Conservation (phyloP, 2,797 vertebrate species). For the Onychomys torridus region DNA sequence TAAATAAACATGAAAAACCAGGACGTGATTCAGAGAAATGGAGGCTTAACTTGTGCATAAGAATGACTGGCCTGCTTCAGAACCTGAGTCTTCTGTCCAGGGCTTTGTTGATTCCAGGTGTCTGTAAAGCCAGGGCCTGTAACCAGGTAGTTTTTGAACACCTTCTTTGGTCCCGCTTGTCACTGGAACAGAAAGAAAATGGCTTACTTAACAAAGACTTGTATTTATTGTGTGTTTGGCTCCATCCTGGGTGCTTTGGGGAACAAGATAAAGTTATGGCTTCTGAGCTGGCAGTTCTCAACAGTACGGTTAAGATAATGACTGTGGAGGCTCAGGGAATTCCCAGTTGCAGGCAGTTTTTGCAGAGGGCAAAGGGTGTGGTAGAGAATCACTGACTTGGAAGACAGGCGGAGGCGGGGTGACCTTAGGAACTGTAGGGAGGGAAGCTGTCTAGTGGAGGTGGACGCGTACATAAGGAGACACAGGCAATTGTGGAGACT, state of each 20-base stretch:
- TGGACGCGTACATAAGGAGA: background rate
- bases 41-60: slow-evolving; percentile 43
- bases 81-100: background rate
- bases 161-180: background rate
- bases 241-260: background rate
- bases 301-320: background rate
- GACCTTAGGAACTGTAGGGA: background rate
- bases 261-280: background rate
- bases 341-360: background rate
- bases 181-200: slow-evolving; percentile 29
- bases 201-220: background rate
- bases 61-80: slow-evolving; percentile 1
- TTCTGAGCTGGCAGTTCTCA: slow-evolving; percentile 25
- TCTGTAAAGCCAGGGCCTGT: background rate
- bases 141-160: background rate
- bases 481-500: background rate
- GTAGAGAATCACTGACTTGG: background rate
- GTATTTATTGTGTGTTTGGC: background rate
- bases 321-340: background rate
- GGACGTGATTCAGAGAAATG: slow-evolving; percentile 72
- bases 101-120: background rate
- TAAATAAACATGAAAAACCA: slow-evolving; percentile 74
- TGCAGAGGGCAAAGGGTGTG: background rate
- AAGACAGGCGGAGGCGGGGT: background rate
- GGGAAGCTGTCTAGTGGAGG: background rate